phyloP scores from a whole-genome alignment of 2,113 vertebrate genomes.

The Colinus virginianus region DNA sequence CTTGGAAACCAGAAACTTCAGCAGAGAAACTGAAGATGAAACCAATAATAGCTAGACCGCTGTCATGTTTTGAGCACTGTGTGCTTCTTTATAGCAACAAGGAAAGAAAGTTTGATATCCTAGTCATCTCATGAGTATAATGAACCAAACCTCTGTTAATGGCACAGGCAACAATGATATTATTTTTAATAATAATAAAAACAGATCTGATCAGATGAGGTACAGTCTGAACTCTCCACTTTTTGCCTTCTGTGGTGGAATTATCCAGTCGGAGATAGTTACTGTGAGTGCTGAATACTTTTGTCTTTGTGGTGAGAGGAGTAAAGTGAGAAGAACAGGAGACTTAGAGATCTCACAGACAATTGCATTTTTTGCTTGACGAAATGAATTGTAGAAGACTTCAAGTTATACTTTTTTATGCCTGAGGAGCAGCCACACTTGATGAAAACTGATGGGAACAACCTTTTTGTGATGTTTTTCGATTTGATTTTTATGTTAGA shows the following conservation, averaged over 20 bases:
- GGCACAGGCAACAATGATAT: not conserved
- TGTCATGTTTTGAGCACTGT: not conserved
- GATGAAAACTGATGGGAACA: not conserved
- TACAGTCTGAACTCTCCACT: not conserved
- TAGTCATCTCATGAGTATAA: not conserved
- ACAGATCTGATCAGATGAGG: not conserved
- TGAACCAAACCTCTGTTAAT: not conserved
- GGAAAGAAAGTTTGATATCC: not conserved
- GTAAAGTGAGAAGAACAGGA: not conserved
- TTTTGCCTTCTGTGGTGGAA: constrained; percentile 17
- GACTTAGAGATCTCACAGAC: constrained; percentile 5
- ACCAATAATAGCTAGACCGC: not conserved
- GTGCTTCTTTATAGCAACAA: not conserved
- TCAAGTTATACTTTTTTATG: not conserved
- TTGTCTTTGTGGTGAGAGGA: not conserved
- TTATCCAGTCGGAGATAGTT: not conserved
- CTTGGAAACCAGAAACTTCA: not conserved
- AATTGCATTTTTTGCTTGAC: constrained; percentile 29
- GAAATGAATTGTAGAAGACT: not conserved
- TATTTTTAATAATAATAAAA: not conserved
- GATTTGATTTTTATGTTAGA: not conserved
- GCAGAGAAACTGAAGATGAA: not conserved
- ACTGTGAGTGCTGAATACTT: constrained; percentile 4
- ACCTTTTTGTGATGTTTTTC: not conserved
- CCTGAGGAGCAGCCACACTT: not conserved